These are phyloP conservation scores for Meliscaeva auricollis DNA, from an alignment of 2,888 invertebrate species.

Conservation along the genomic window DNA sequence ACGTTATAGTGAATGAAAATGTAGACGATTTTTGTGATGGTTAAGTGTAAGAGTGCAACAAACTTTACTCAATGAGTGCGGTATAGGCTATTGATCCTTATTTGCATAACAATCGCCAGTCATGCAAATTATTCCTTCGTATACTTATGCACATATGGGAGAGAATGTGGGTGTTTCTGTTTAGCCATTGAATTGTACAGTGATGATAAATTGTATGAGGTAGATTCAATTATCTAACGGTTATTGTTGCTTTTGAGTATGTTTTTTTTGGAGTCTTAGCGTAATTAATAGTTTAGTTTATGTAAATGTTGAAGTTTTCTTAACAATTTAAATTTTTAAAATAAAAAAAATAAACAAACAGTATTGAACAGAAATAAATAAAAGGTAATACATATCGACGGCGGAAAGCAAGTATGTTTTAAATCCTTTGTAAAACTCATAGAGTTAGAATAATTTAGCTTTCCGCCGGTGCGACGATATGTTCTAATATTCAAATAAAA, in stretches of 20 bases:
- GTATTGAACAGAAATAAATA: too few relatives aligned
- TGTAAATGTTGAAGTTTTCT: too few relatives aligned
- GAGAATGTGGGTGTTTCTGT: conserved; percentile 2
- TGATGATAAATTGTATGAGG: neutral
- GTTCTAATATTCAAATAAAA: too few relatives aligned
- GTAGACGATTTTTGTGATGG: conserved; percentile 37
- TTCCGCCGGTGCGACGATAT: too few relatives aligned
- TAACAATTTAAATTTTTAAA: too few relatives aligned
- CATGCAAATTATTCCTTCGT: conserved; percentile 59
- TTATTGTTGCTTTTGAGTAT: neutral
- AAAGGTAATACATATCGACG: too few relatives aligned
- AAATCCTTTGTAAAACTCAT: too few relatives aligned
- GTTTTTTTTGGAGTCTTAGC: neutral
- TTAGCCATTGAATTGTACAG: conserved; percentile 24
- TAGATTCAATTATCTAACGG: neutral
- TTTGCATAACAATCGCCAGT: conserved; percentile 72
- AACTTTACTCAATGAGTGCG: conserved; percentile 52
- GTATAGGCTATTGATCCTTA: conserved; percentile 73
- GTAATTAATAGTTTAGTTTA: too few relatives aligned
- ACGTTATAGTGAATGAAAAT: conserved; percentile 57
- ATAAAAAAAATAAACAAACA: too few relatives aligned
- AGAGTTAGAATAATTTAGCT: too few relatives aligned
- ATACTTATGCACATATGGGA: neutral
- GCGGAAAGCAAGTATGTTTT: too few relatives aligned
- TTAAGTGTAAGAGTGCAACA: conserved; percentile 69